Conservation (phyloP, 2,888 invertebrate species). For the Phorcus lineatus region DNA sequence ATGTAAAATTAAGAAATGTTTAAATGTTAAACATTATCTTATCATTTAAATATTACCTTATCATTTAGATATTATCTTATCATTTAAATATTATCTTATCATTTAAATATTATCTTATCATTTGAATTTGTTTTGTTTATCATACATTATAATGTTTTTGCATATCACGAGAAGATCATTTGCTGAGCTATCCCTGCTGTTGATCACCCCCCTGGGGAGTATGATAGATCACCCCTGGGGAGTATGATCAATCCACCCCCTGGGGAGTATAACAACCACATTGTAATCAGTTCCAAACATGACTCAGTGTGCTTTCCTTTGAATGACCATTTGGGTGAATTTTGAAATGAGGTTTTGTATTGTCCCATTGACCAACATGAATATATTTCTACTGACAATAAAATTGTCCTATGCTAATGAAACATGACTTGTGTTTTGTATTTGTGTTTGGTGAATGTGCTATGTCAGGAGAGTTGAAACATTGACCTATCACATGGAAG, state of each 20-base stretch:
- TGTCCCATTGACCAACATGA: conserved; percentile 19
- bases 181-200: background rate
- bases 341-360: conserved; percentile 15
- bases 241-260: background rate
- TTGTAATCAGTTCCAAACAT: too few species aligned
- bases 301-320: conserved; percentile 6
- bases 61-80: too few species aligned
- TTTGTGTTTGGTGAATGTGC: background rate
- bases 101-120: background rate
- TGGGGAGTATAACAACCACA: too few species aligned
- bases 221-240: background rate
- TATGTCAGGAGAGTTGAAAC: background rate
- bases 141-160: background rate
- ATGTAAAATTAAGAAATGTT: background rate
- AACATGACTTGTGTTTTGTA: background rate
- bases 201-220: background rate
- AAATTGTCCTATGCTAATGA: conserved; percentile 15
- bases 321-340: conserved; percentile 22
- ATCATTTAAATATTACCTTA: background rate
- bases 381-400: conserved; percentile 30
- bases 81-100: background rate
- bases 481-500: background rate
- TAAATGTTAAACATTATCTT: background rate
- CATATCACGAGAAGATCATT: background rate
- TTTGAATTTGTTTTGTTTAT: background rate